phyloP scores from a whole-genome alignment of 1,140 invertebrate genomes.

The Drosophila serrata region DNA sequence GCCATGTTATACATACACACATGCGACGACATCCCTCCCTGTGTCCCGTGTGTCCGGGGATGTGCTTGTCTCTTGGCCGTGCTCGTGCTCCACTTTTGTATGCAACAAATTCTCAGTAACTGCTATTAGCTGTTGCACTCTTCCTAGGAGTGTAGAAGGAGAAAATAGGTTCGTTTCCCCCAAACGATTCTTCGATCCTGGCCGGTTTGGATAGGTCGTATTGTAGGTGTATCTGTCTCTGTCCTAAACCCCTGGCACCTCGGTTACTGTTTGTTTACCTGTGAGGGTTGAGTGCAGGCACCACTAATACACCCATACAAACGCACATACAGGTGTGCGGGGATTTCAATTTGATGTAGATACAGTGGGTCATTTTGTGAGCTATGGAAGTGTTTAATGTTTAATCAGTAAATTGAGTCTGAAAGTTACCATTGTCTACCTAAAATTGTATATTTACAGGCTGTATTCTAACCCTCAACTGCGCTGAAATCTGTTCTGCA shows the following conservation, averaged over 20 bases:
- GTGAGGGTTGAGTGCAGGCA: slow-evolving; percentile 36
- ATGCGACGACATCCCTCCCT: slow-evolving; percentile 24
- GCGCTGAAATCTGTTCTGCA: background rate
- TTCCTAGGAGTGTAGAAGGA: background rate
- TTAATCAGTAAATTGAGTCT: background rate
- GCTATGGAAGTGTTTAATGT: too few relatives aligned
- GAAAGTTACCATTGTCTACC: background rate
- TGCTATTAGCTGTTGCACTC: slow-evolving; percentile 27
- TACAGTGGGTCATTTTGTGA: slow-evolving; percentile 14
- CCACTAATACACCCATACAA: background rate
- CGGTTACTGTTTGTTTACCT: slow-evolving; percentile 52
- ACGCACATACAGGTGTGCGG: slow-evolving; percentile 23
- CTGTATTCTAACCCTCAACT: background rate
- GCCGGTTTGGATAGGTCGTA: background rate
- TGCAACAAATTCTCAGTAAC: slow-evolving; percentile 65
- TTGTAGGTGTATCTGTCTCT: background rate
- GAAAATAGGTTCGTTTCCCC: background rate
- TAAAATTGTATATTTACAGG: background rate
- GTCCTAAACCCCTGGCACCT: background rate
- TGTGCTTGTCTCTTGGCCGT: slow-evolving; percentile 27
- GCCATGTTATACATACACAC: slow-evolving; percentile 76
- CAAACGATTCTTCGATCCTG: slow-evolving; percentile 13
- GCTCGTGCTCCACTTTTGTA: slow-evolving; percentile 69
- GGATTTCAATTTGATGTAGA: slow-evolving; percentile 16
- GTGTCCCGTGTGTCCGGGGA: background rate